Evolutionary conservation across 2,888 invertebrate genomes (phyloP).

Genomic region (Drosophila setosimentum): DNA sequence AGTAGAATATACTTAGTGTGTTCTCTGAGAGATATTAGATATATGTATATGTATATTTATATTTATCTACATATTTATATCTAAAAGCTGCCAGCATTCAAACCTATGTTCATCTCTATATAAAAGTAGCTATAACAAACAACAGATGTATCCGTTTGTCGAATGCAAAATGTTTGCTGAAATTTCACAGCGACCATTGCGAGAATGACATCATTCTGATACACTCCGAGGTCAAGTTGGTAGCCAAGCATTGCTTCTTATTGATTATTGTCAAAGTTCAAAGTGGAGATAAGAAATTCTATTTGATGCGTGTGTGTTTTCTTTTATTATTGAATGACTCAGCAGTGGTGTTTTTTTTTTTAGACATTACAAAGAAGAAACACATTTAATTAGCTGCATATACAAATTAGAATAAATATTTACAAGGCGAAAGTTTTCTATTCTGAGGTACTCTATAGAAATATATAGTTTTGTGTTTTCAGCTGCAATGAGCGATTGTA

Average conservation of each 20-base stretch:
- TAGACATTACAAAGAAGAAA: not conserved
- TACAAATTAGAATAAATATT: not conserved
- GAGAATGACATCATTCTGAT: slow-evolving; percentile 66
- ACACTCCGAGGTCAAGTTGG: slow-evolving; percentile 56
- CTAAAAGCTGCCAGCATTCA: slow-evolving; percentile 23
- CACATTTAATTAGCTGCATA: not conserved
- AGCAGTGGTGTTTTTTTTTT: not conserved
- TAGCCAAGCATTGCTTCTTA: slow-evolving; percentile 33
- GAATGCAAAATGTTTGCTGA: slow-evolving; percentile 39
- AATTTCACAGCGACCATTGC: slow-evolving; percentile 26
- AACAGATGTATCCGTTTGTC: slow-evolving; percentile 27
- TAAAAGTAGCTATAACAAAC: not conserved
- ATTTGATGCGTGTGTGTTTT: not conserved
- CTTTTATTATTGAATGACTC: slow-evolving; percentile 38
- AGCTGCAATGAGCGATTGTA: not conserved
- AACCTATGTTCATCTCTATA: not conserved
- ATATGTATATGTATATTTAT: not conserved
- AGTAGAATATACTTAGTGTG: slow-evolving; percentile 19
- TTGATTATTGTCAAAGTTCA: slow-evolving; percentile 69
- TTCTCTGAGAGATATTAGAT: slow-evolving; percentile 16
- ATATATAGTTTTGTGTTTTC: not conserved
- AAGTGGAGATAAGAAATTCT: slow-evolving; percentile 28
- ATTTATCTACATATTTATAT: slow-evolving; percentile 2
- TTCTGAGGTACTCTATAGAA: not conserved
- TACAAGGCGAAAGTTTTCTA: not conserved